Percentiles rank a stretch among this genome's conserved stretches.
Conservation (phyloP, 1,140 invertebrate genomes). For the Heliconius hewitsoni region DNA sequence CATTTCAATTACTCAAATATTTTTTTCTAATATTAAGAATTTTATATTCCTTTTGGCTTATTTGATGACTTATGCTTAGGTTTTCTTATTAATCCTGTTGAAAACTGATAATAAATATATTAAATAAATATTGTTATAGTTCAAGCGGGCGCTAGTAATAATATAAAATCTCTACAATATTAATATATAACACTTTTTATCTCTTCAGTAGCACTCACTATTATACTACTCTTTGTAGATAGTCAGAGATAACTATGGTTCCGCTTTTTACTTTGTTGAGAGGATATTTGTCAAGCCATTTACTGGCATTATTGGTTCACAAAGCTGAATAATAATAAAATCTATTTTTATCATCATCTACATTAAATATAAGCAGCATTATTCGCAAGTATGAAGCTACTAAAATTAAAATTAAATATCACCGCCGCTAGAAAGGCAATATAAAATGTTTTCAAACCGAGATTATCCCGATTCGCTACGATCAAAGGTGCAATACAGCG, state of each 20-base stretch:
- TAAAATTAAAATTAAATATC: slow-evolving; percentile 25
- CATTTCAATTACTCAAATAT: too few species aligned
- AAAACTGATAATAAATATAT: too few species aligned
- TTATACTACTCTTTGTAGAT: neutral
- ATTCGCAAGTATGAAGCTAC: slow-evolving; percentile 1
- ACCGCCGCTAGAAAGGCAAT: slow-evolving; percentile 25
- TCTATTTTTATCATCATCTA: neutral
- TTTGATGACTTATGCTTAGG: too few species aligned
- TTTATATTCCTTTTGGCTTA: too few species aligned
- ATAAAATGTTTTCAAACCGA: slow-evolving; percentile 40
- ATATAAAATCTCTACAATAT: too few species aligned
- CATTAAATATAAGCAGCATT: neutral
- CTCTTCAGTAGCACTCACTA: neutral
- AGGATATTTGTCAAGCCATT: neutral
- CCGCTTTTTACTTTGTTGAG: neutral
- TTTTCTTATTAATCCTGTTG: too few species aligned
- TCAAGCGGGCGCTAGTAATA: too few species aligned
- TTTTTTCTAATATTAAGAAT: too few species aligned
- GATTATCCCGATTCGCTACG: slow-evolving; percentile 50
- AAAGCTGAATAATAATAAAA: neutral
- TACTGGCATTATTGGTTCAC: neutral
- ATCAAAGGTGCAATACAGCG: slow-evolving; percentile 46
- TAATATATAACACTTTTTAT: neutral
- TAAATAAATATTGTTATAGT: too few species aligned
- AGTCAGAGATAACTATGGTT: neutral